Base-by-base conservation (phyloP, 2,113 vertebrate species). In the Odontesthes bonariensis region DNA sequence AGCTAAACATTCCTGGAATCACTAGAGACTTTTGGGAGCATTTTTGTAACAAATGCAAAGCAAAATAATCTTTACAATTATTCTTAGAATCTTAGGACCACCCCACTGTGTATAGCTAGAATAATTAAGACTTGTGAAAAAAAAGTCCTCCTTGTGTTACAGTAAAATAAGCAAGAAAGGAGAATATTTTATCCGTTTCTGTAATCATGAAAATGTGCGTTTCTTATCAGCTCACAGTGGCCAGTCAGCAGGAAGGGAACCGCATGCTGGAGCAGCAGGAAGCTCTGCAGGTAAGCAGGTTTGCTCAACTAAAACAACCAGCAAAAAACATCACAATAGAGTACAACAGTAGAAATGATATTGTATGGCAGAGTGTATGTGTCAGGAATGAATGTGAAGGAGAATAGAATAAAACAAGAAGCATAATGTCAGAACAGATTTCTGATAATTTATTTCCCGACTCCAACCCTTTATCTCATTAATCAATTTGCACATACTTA, bases 261-360 rank as follows among this genome's bases (percentile, higher is more conserved):
- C 40, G 10, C 11, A 22, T 44, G 74, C 54, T 13, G 87, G 63
- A 81, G 16, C 73, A 69, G 63, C 70, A 11, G 84, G 78, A 86
- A 31, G 59, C 40, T 65, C 85, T 40, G 11, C 82, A 83, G 87
- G 69, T 82, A 53, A 69, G 61, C 23, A 22, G 35, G 9, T 11
- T 57, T 10, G 32, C 11, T 17, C 14, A 53, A 35, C n/a, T 27
- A 17, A 19, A 63, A 10, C 7, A 17, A 8, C 6, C 7, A 38
- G 35, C 35, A 38, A 38, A 38, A 1, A 38, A 38, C 35, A 38
- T 38, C 35, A 1, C 35, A 2, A 38, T 38, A 44, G 11, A 8
- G 42, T 44, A 44, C 42, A 27, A 27, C 27, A 12, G 2, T 13
- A 44, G 42, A 14, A 13, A 14, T 44, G 4, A 44, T 13, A 12